Base-by-base conservation (phyloP, 2,888 invertebrate species). In the Syrphus vitripennis region DNA sequence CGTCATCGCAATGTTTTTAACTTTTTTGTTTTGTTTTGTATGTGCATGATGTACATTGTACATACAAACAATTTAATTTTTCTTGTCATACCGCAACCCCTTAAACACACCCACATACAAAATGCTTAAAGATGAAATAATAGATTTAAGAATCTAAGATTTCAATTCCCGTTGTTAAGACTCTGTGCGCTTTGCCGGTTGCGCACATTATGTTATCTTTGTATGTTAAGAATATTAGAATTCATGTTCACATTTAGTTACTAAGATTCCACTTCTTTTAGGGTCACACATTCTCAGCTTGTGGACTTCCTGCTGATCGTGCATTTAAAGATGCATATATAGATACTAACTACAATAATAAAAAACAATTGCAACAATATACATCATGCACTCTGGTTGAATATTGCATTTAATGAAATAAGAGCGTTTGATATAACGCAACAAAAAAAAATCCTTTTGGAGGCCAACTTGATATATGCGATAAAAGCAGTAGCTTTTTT, bases 221-320 rank as follows among this genome's bases (percentile, higher is more conserved):
- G 19, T 45, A 45, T 65, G 65, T 65, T 65, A 65, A 65, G 16
- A 65, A 45, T 65, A 65, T 24, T 40, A 65, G 76, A 42, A 50
- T 65, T 75, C 75, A 65, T 75, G 55, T 57, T 57, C 45, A 72
- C 14, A 45, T 40, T 45, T 5, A 55, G 71, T 72, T 37, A 48
- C 19, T 24, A 31, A 76, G 76, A 57, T 21, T 40, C 50, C 53
- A 37, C 45, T 78, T 79, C 69, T 75, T 78, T 83, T 83, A 65
- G 75, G 83, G 83, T 80, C 83, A 80, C 59, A 57, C 57, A 70
- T 55, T 63, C 40, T 63, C 55, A 40, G 70, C 50, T 70, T 78
- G 24, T 55, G 63, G 65, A 82, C 83, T 84, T 84, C 83, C 83
- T 76, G 83, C 76, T 65, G 55, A 57, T 61, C 63, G 50, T 24